Evolutionary conservation across 2,888 invertebrate species (phyloP), one percentile per base, ranked within the genome.

Genomic region (Rhopalosiphum nymphaeae): DNA sequence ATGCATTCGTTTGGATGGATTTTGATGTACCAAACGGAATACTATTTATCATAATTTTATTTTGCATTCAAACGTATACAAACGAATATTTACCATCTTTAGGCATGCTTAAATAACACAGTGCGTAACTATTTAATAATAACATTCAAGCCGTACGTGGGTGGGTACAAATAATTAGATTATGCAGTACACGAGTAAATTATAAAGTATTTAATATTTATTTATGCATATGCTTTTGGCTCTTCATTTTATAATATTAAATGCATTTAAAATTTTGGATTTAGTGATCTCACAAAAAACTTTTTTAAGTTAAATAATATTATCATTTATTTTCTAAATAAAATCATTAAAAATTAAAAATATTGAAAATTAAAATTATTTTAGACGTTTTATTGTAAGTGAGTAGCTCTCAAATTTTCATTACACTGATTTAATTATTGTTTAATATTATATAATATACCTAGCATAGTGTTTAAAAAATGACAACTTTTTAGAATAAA

Each of bases 41-140:
- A 49, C 25, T 89, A 57, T 57, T 44, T 57, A 7, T 89, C 78
- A 78, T 78, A 21, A 89, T 88, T 56, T 25, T 56, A 88, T 88
- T 25, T 88, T 11, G 4, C 1, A 26, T 21, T 53, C 4, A 56
- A 88, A 88, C 16, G 36, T 9, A 13, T 53, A 53, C 21, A 21
- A 53, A 53, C 53, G 53, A 53, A 21, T 53, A 53, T 67, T 67
- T 78, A 78, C 36, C 21, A 21, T 78, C 36, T 78, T 78, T 36
- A 36, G 36, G 21, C 78, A 42, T 78, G 21, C 9, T 21, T 36
- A 78, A 78, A 78, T 36, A 78, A 9, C 9, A 78, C 36, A 21
- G 36, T 25, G 36, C 21, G 21, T 21, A 36, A 36, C 4, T 78
- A 78, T 67, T 67, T 67, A 67, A 36, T 67, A 67, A 67, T 36